Evolutionary conservation across 2,113 vertebrate species (phyloP).

Genomic region (Cryptomyrus ogoouensis): DNA sequence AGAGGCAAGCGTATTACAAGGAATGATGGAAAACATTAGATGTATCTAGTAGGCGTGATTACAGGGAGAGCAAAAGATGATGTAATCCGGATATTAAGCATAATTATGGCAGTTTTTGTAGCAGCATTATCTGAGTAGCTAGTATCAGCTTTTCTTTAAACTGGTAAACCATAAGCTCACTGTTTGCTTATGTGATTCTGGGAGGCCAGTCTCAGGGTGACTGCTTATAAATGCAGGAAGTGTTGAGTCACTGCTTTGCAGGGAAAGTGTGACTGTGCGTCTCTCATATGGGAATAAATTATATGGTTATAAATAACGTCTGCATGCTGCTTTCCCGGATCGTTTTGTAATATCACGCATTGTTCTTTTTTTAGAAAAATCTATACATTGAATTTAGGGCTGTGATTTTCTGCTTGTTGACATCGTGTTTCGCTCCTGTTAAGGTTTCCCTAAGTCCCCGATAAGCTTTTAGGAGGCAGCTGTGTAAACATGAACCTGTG

Average conservation of each 20-base stretch:
- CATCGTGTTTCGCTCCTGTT: not conserved
- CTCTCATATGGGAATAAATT: not conserved
- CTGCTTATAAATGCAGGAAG: not conserved
- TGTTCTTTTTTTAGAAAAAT: not conserved
- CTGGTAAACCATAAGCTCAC: not conserved
- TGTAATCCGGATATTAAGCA: not conserved
- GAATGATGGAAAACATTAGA: slow-evolving; percentile 18
- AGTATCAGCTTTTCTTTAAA: not conserved
- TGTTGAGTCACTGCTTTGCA: not conserved
- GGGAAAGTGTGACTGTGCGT: not conserved
- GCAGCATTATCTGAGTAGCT: not conserved
- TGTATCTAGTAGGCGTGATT: not conserved
- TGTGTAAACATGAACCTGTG: not conserved
- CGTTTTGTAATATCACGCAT: not conserved
- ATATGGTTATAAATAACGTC: not conserved
- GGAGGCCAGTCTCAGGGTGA: not conserved
- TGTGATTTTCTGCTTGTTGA: not conserved
- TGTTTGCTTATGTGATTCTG: not conserved
- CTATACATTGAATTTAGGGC: not conserved
- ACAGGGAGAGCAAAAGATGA: too few relatives aligned
- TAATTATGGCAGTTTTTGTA: not conserved
- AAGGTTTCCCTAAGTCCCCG: not conserved
- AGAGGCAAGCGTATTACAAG: slow-evolving; percentile 4
- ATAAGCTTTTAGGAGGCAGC: not conserved
- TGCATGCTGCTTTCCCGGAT: not conserved